These are phyloP conservation scores for Camponotus vicinus DNA, from an alignment of 1,140 invertebrate genomes.

Conservation along the genomic window DNA sequence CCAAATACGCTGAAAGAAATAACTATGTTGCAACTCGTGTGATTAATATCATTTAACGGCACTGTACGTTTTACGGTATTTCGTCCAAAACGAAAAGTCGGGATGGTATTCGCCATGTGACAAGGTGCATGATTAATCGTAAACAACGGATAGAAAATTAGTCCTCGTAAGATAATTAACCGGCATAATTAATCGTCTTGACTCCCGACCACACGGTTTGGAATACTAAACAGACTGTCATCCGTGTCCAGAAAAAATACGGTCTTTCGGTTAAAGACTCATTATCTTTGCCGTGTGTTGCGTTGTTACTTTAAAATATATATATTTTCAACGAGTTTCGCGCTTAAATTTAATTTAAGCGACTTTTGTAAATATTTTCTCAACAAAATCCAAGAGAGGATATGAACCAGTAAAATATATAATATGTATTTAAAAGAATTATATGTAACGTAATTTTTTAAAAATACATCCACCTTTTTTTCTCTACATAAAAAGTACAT, in stretches of 20 bases:
- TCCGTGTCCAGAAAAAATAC: constrained; percentile 62
- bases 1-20: constrained; percentile 45
- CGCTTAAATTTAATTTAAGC: background rate
- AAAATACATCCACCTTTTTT: background rate
- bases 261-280: constrained; percentile 33
- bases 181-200: constrained; percentile 80
- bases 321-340: constrained; percentile 17
- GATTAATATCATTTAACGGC: constrained; percentile 58
- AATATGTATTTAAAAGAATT: background rate
- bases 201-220: constrained; percentile 66
- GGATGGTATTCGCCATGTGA: constrained; percentile 70
- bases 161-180: constrained; percentile 82
- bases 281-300: constrained; percentile 35
- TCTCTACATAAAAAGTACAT: no score
- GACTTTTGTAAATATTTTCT: background rate
- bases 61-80: constrained; percentile 42
- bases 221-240: constrained; percentile 79
- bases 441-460: background rate
- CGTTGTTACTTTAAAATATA: constrained; percentile 2
- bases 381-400: background rate
- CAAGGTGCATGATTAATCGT: constrained; percentile 79
- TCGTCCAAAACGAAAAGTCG: constrained; percentile 65
- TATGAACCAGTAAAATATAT: no score
- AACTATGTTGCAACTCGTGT: constrained; percentile 33
- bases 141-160: constrained; percentile 81